A percentile compares a stretch with the other conserved stretches of the same genome.
These are phyloP conservation scores for Mormyrus proboscirostris DNA, from an alignment of 2,797 vertebrate genomes.

Conservation along the genomic window DNA sequence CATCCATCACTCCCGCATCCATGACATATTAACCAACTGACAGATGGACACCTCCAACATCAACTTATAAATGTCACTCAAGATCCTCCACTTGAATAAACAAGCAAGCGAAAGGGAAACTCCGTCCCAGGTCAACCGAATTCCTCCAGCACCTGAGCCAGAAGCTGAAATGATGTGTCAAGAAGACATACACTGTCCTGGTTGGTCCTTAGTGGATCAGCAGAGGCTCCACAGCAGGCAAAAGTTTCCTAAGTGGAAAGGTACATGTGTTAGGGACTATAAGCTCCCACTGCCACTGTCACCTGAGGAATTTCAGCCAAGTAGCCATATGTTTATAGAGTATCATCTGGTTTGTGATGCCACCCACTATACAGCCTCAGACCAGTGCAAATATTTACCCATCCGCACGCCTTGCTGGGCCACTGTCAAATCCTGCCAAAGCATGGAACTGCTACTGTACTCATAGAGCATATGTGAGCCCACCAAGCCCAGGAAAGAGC, in stretches of 20 bases:
- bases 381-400: conserved; percentile 22
- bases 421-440: neutral
- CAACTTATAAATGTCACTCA: neutral
- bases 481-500: neutral
- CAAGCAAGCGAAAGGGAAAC: conserved; percentile 17
- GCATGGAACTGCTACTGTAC: neutral
- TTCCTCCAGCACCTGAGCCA: neutral
- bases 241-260: neutral
- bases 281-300: neutral
- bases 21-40: conserved; percentile 37
- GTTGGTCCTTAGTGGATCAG: neutral
- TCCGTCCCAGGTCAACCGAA: neutral
- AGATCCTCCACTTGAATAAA: neutral
- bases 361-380: conserved; percentile 13
- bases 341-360: neutral
- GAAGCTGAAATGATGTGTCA: neutral
- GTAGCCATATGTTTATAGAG: conserved; percentile 12
- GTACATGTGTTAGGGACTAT: neutral
- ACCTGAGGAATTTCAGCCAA: conserved; percentile 15
- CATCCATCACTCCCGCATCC: conserved; percentile 35
- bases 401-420: neutral
- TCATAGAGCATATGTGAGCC: neutral
- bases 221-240: neutral
- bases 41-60: conserved; percentile 24
- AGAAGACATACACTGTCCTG: neutral